phyloP scores from a whole-genome alignment of 2,888 invertebrate species.

The Parnassius orleans region DNA sequence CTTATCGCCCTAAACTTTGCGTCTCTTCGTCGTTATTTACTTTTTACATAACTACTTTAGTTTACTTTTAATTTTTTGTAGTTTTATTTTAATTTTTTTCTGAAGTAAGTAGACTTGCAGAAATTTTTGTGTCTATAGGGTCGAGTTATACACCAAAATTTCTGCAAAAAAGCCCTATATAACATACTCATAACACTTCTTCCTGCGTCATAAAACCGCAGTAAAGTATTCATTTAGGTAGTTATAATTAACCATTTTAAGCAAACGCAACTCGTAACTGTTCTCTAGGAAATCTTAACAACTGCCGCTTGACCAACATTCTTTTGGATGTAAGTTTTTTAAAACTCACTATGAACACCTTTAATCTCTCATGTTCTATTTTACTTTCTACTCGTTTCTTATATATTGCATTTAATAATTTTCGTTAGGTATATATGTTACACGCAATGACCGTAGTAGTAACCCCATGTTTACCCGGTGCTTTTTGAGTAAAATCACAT shows the following conservation, averaged over 20 bases:
- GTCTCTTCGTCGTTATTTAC: too few species aligned
- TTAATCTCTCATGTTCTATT: background rate
- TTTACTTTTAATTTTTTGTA: too few species aligned
- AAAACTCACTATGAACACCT: constrained; percentile 21
- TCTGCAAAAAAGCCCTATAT: background rate
- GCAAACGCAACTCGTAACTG: constrained; percentile 27
- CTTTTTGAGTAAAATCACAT: too few species aligned
- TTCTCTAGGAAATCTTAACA: constrained; percentile 40
- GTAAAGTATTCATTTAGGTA: constrained; percentile 19
- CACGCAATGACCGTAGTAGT: too few species aligned
- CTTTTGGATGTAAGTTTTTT: constrained; percentile 30
- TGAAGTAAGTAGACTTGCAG: too few species aligned
- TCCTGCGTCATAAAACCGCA: constrained; percentile 2
- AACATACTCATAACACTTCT: constrained; percentile 1
- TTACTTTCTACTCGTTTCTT: background rate
- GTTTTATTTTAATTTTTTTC: too few species aligned
- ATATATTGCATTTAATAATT: constrained; percentile 6
- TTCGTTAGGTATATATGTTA: background rate
- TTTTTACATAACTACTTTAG: too few species aligned
- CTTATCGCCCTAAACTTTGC: too few species aligned
- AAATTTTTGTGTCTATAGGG: too few species aligned
- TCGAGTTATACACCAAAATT: too few species aligned
- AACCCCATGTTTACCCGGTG: too few species aligned
- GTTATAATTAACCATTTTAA: constrained; percentile 19
- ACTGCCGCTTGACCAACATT: constrained; percentile 47